phyloP scores from a whole-genome alignment of 2,797 vertebrate species.

The Gastrophryne carolinensis region DNA sequence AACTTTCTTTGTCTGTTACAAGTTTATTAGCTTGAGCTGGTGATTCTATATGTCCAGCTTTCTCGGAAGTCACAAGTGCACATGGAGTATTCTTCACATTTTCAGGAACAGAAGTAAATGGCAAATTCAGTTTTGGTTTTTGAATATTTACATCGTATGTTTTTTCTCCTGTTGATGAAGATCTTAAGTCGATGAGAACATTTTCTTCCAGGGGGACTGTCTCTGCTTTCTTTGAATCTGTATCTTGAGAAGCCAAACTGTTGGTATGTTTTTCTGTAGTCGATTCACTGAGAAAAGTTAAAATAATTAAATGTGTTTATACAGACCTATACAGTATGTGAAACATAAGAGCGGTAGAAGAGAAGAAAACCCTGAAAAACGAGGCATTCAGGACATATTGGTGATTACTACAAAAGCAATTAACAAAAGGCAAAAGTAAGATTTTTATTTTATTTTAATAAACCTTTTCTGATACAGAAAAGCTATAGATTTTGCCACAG shows the following conservation, averaged over 20 bases:
- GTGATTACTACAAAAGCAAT: no score
- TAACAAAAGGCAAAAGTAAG: no score
- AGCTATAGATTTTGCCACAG: no score
- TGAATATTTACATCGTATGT: background rate
- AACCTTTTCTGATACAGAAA: no score
- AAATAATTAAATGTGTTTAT: constrained; percentile 22
- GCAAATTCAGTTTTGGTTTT: background rate
- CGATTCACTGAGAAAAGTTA: constrained; percentile 10
- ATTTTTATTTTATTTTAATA: no score
- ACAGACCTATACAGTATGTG: background rate
- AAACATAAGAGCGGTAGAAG: background rate
- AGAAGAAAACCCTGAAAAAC: background rate
- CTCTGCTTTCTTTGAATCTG: background rate
- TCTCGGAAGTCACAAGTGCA: no score
- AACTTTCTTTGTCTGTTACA: background rate
- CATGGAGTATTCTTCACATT: background rate
- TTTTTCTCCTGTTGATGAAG: background rate
- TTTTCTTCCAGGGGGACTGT: background rate
- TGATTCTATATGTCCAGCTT: background rate
- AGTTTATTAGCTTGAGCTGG: background rate
- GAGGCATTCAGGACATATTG: no score
- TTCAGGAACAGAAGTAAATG: background rate
- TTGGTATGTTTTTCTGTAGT: background rate
- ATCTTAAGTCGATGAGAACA: background rate
- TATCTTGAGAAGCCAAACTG: background rate